Evolutionary conservation across 1,140 invertebrate species (phyloP), one percentile per base, ranked within the genome.

Genomic region (Heliconius hermathena): DNA sequence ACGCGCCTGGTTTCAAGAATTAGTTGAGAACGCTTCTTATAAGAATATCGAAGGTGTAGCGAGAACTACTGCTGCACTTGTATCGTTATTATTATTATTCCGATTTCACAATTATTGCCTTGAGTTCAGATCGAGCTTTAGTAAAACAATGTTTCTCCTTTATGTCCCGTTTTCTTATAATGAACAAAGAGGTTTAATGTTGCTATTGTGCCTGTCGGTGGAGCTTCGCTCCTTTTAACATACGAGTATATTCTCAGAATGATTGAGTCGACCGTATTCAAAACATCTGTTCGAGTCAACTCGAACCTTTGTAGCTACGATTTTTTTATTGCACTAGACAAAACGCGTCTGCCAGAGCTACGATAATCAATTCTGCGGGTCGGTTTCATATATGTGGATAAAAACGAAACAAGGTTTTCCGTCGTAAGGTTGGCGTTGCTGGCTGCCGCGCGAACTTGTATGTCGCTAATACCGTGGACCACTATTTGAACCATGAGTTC

Each of bases 131-230:
- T 52, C 1, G 41, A 79, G 60, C 13, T 22, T 66, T 74, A 22
- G 60, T 38, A 49, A 71, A 22, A 46, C 75, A 71, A 9, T 77
- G 33, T 18, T 29, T 46, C 41, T 79, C 60, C n/a, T 26, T 36
- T 75, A 49, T 86, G 83, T 1, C 85, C 85, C 0, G 13, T 16
- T 26, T 82, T 84, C 49, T 85, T 85, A 66, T 81, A 87, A 60
- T 0, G 74, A 71, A 74, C 85, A 84, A 52, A 20, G 11, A 8
- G 49, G 16, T 6, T 60, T 57, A 16, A 18, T 20, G 16, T 26
- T 71, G 57, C 22, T 22, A 22, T 20, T 38, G 3, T 77, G 33
- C 29, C 29, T 29, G 29, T 29, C 29, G n/a, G 9, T 11, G 22
- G 41, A 26, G 2, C 8, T 66, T 26, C 11, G 16, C 8, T 73